Base-by-base conservation (phyloP, 2,113 vertebrate species). In the Callaeas wilsoni region DNA sequence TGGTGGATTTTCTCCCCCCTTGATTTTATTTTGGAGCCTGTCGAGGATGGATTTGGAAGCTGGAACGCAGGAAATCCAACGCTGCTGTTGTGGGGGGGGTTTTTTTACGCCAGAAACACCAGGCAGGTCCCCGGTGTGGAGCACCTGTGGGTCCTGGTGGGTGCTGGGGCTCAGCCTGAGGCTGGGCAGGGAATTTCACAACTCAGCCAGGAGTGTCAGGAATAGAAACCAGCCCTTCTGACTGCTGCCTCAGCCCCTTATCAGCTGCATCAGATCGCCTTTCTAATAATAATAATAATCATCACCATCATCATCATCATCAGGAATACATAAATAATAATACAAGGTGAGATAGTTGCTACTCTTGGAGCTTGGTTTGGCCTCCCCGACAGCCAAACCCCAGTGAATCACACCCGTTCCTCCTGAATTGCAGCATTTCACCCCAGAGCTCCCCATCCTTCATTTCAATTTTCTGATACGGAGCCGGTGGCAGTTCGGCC, bases 301-400 rank as follows among this genome's bases (percentile, higher is more conserved):
- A 79, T 50, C 10, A 88, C 20, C 6, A 63, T 29, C 39, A 35
- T n/a, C 49, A 41, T 44, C 94, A 75, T 23, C 42, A 50, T 49
- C 70, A 17, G 92, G 94, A 70, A 77, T 90, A 90, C 83, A 95
- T 97, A 97, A 97, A 97, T 90, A 97, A 92, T 97, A 97, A 97
- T 95, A 87, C 76, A 39, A 59, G 83, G 79, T 0, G 12, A 90
- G 93, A 95, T 93, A 95, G 94, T 62, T 83, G 12, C 92, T 76
- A 20, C 90, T 87, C 93, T 37, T 4, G 18, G 93, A 18, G 50
- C 78, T 90, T 5, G 84, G 86, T 75, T 91, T 82, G 92, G 70
- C 62, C 86, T 46, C 67, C 30, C 46, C 3, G 2, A 12, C 12
- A 35, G 44, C 90, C 96, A 86, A 89, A 29, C 55, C 94, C 64